Evolutionary conservation across 2,888 invertebrate genomes (phyloP), one percentile per base, ranked within the genome.

Genomic region (Luperina testacea): DNA sequence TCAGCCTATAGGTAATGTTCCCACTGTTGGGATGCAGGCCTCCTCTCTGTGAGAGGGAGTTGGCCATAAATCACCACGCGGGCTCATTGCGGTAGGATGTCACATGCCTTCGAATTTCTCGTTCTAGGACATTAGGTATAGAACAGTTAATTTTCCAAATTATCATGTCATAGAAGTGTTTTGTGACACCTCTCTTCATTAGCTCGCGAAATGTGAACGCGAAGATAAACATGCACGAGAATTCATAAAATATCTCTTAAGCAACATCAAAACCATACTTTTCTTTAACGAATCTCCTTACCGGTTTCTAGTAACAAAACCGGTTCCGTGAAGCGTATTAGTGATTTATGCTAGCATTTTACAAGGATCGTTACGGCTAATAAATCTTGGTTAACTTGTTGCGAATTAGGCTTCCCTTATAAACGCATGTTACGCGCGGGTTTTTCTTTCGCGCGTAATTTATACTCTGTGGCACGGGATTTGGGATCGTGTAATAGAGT

Each of bases 341-440:
- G 90, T 94, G 95, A 95, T 95, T 95, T 95, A 95, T 94, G 93
- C 91, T 89, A 91, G 91, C 92, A 92, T 94, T 94, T 94, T 92
- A 94, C 93, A 92, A 92, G 92, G 91, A 93, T 93, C 94, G 94
- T 94, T 94, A 94, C 93, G 93, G 92, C 90, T 92, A 93, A 94
- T 95, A 95, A 95, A 95, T 95, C 95, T 93, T 90, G 83, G 92
- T 94, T 95, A 94, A 95, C 95, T 95, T 95, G 94, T 95, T 95
- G 94, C 94, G 92, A 92, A 93, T 93, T 93, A 94, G 92, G 91
- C 89, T 90, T 90, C 87, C 85, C 88, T 82, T 88, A 88, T 84
- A 86, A 91, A 91, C 88, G 90, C 88, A 88, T 87, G 90, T 90
- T 88, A 88, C 87, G 84, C 86, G 83, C 77, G 83, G 84, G 83